These are phyloP conservation scores for Cryptus armator DNA, from an alignment of 2,888 invertebrate genomes.

Conservation along the genomic window DNA sequence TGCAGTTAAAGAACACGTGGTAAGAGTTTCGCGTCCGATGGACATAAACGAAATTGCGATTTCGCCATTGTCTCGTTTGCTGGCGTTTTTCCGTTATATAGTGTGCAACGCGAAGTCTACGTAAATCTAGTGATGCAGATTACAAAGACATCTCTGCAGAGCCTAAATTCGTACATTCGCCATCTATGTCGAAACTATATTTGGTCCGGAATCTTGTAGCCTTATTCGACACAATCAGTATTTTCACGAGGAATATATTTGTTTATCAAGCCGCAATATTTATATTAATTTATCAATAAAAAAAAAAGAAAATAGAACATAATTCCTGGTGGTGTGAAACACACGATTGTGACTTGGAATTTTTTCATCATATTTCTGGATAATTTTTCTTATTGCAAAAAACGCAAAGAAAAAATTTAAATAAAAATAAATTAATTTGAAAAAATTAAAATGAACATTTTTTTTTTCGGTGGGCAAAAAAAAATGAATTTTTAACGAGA, in stretches of 20 bases:
- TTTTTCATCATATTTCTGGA: no score
- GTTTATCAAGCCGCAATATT: neutral
- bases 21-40: slow-evolving; percentile 1
- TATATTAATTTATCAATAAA: neutral
- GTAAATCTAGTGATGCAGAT: neutral
- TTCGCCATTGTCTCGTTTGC: slow-evolving; percentile 33
- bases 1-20: slow-evolving; percentile 24
- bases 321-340: no score
- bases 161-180: neutral
- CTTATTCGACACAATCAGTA: neutral
- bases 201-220: neutral
- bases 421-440: no score
- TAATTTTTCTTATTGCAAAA: no score
- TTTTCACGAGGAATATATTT: neutral
- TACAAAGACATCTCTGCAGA: neutral
- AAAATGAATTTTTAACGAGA: slow-evolving; percentile 34
- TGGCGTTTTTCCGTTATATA: neutral
- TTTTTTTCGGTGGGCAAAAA: slow-evolving; percentile 19
- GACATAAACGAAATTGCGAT: slow-evolving; percentile 46
- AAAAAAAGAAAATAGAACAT: neutral
- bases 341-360: no score
- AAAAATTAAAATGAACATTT: neutral
- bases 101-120: neutral
- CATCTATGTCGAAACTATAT: neutral
- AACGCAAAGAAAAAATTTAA: neutral